Evolutionary conservation across 2,888 invertebrate genomes (phyloP).

Genomic region (Globia sparganii): DNA sequence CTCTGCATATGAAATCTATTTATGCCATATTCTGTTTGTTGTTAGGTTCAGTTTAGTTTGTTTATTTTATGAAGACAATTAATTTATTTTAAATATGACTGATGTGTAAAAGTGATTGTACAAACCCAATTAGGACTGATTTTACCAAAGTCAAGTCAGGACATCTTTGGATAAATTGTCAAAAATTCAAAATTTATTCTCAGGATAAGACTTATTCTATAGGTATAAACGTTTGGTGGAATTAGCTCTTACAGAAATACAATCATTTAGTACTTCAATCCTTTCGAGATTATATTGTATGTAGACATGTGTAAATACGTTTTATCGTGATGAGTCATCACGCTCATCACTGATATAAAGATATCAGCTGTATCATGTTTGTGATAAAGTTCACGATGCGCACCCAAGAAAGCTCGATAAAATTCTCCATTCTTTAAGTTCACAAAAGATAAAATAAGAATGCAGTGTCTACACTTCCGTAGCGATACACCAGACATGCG

Average conservation of each 20-base stretch:
- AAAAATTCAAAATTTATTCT: too few relatives aligned
- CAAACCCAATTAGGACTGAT: too few relatives aligned
- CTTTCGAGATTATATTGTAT: neutral
- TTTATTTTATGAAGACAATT: neutral
- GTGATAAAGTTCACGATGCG: neutral
- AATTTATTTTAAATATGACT: too few relatives aligned
- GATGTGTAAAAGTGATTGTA: too few relatives aligned
- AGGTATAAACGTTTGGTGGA: too few relatives aligned
- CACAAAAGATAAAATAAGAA: slow-evolving; percentile 35
- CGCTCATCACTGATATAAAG: neutral
- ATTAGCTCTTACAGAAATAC: too few relatives aligned
- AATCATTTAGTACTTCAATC: neutral
- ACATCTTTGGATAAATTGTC: too few relatives aligned
- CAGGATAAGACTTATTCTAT: too few relatives aligned
- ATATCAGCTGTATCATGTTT: neutral
- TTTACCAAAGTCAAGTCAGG: too few relatives aligned
- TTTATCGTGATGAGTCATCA: neutral
- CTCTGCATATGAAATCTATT: neutral
- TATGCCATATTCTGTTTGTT: neutral
- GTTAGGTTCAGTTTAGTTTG: neutral
- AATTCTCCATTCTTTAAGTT: slow-evolving; percentile 4
- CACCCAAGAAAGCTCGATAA: slow-evolving; percentile 1
- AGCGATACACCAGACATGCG: slow-evolving; percentile 25
- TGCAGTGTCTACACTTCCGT: slow-evolving; percentile 35
- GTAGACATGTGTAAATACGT: neutral